Evolutionary conservation across 2,113 vertebrate genomes (phyloP), one percentile per base, ranked within the genome.

Genomic region (Crotalus tigris): DNA sequence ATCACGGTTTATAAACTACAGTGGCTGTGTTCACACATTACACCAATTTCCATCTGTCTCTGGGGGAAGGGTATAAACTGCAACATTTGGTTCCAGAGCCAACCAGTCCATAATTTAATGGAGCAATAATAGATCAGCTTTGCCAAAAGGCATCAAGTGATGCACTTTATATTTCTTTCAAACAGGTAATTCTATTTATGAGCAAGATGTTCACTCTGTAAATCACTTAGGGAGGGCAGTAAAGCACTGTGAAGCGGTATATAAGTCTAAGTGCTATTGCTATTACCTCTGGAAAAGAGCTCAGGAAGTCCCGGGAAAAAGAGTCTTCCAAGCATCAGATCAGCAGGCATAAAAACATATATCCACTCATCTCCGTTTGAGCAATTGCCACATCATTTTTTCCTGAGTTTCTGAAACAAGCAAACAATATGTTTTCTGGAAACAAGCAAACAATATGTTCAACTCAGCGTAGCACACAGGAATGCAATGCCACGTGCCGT

Each of bases 381-480:
- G 55, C 49, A 90, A 92, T 85, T 55, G 86, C 1, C 59, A 33
- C 58, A 13, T 89, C 91, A 64, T 93, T 57, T 94, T 88, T 93
- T n/a, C 51, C 23, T 92, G 81, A 59, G 53, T 2, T 58, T 93
- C 58, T 90, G 81, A 69, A 69, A 91, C 69, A 2, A 92, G 44
- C 44, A 46, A 46, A 46, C 44, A 46, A 46, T 46, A 46, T 46
- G 85, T 39, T 89, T 92, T 61, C 85, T 91, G 26, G n/a, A 44
- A 33, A 90, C 81, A 23, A 88, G 13, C 94, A 87, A 85, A 0
- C 13, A 12, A 75, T 94, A 29, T 57, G 54, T 92, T 91, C 51
- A 92, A 46, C 85, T 33, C 87, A 64, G 57, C 46, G 51, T 46
- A 33, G 75, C 92, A 0, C 0, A 12, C 90, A 46, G 88, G 24